Conservation (phyloP, 1,140 invertebrate species). For the Schlechtendalia chinensis region DNA sequence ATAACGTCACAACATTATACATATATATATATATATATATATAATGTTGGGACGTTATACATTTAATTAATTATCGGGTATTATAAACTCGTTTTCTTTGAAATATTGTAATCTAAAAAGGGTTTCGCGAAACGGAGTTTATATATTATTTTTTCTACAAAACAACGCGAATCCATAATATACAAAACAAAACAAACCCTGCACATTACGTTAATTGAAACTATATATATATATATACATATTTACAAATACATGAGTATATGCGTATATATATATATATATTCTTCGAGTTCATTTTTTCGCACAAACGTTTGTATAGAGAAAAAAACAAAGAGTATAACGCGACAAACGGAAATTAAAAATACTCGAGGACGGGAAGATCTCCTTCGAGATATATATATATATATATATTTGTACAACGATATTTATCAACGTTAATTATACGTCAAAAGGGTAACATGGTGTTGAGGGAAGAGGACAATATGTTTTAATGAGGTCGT, state of each 20-base stretch:
- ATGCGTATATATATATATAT: too few species aligned
- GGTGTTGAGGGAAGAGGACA: background rate
- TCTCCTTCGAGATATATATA: background rate
- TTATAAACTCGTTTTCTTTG: constrained; percentile 17
- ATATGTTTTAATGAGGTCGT: background rate
- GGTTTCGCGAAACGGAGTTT: background rate
- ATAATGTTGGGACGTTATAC: background rate
- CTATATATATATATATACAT: too few species aligned
- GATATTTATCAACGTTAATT: constrained; percentile 1
- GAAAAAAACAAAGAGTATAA: background rate
- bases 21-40: too few species aligned
- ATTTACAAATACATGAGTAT: too few species aligned
- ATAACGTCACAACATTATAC: too few species aligned
- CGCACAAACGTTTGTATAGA: background rate
- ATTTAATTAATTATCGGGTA: constrained; percentile 2
- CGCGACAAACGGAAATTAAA: constrained; percentile 32
- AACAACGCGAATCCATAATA: background rate
- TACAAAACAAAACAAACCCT: background rate
- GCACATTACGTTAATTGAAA: constrained; percentile 11
- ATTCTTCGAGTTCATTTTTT: background rate
- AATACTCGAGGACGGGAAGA: background rate
- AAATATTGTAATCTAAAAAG: constrained; percentile 17
- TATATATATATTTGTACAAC: background rate
- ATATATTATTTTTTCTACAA: background rate
- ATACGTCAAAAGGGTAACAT: background rate